Evolutionary conservation across 2,888 invertebrate species (phyloP), one percentile per base, ranked within the genome.

Genomic region (Ectemnius continuus): DNA sequence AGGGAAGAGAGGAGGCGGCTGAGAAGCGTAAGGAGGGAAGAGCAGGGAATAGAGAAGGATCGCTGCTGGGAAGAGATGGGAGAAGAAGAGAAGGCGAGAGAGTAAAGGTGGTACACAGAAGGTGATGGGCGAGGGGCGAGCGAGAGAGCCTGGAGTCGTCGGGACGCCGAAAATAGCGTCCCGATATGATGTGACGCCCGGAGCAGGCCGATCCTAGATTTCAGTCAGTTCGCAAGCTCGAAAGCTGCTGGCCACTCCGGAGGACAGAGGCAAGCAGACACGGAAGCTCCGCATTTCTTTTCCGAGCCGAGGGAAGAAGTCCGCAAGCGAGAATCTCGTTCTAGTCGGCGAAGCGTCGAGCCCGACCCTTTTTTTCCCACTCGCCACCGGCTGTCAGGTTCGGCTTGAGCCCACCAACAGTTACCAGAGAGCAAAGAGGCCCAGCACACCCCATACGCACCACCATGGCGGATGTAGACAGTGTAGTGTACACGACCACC

Each of bases 401-500:
- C 36, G 8, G 36, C 6, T 13, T 20, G 4, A 28, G 1, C n/a
- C 45, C 67, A 47, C 65, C 62, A 61, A 62, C 56, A 63, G 60
- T 11, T 46, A 20, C 13, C 36, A 62, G 57, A 59, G 46, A 13
- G 56, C 63, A 56, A 61, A 48, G 56, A 59, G 67, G 6, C 70
- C n/a, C n/a, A n/a, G 23, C 68, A 67, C 67, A 36, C 36, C 36
- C 45, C 52, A 61, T 62, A 63, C 56, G 20, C n/a, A 62, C 16
- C 52, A 73, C 47, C 92, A 97, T 97, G 97, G 97, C 96, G 91
- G 97, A 97, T 94, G 97, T 97, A 89, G 97, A 97, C 92, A 95
- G 96, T 93, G 95, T 96, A 93, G 95, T 96, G 92, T 95, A 94
- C 91, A 95, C 96, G 91, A 94, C 96, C 91, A 96, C 96, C 89